phyloP scores from a whole-genome alignment of 2,888 invertebrate species.

The Hermaeophaga mercurialis region DNA sequence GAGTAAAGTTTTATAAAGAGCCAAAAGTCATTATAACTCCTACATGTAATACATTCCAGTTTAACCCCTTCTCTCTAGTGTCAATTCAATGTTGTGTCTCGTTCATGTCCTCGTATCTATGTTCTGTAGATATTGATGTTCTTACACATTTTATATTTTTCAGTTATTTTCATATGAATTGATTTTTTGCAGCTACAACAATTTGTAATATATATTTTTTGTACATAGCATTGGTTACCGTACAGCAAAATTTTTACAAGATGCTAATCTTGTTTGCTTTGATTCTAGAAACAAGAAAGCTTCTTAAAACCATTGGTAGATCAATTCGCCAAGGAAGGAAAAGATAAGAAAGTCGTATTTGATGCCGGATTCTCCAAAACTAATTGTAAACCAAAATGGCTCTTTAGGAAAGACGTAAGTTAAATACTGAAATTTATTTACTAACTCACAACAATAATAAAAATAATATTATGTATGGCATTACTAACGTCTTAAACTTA shows the following conservation, averaged over 20 bases:
- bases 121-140: slow-evolving; percentile 44
- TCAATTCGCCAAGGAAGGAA: slow-evolving; percentile 92
- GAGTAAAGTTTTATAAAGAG: slow-evolving; percentile 10
- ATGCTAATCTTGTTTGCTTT: slow-evolving; percentile 29
- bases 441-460: no score
- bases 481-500: no score
- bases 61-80: slow-evolving; percentile 16
- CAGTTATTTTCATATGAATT: slow-evolving; percentile 38
- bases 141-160: slow-evolving; percentile 33
- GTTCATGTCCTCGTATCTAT: slow-evolving; percentile 28
- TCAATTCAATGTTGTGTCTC: slow-evolving; percentile 25
- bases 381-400: slow-evolving; percentile 93
- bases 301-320: slow-evolving; percentile 95
- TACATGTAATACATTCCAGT: not conserved
- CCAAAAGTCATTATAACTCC: not conserved
- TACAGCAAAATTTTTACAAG: not conserved
- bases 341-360: slow-evolving; percentile 93
- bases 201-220: slow-evolving; percentile 44
- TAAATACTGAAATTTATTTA: no score
- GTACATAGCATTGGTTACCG: slow-evolving; percentile 22
- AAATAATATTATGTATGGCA: no score
- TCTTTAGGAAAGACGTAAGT: slow-evolving; percentile 90
- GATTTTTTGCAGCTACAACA: slow-evolving; percentile 48
- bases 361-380: slow-evolving; percentile 95
- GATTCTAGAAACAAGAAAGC: slow-evolving; percentile 83